phyloP scores from a whole-genome alignment of 2,888 invertebrate species.

The Plebejus anna region DNA sequence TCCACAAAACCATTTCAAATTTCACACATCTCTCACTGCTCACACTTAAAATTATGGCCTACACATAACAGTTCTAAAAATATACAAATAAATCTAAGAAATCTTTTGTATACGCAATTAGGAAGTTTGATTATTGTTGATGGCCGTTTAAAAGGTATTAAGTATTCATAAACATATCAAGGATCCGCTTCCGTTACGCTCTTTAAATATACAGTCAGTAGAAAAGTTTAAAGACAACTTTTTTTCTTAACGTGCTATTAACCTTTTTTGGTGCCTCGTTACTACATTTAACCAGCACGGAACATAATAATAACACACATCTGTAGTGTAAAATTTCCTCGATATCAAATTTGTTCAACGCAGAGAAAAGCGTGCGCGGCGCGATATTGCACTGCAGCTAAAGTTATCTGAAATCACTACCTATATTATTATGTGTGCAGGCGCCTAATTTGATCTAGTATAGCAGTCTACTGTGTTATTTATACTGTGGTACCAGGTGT shows the following conservation, averaged over 20 bases:
- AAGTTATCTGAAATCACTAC: no score
- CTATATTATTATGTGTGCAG: background rate
- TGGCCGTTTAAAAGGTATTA: conserved; percentile 20
- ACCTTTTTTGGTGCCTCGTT: background rate
- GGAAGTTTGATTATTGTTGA: conserved; percentile 28
- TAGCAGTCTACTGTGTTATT: background rate
- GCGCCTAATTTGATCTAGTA: background rate
- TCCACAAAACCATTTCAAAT: background rate
- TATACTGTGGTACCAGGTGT: background rate
- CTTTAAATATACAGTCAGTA: background rate
- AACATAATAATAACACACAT: background rate
- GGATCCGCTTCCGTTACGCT: conserved; percentile 26
- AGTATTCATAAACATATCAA: conserved; percentile 19
- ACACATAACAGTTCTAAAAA: background rate
- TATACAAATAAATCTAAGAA: background rate
- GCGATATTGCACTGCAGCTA: background rate
- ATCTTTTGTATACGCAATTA: conserved; percentile 20
- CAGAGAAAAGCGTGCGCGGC: background rate
- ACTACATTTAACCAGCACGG: background rate
- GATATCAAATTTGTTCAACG: no score
- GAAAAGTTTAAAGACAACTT: background rate
- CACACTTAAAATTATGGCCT: background rate
- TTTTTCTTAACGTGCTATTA: conserved; percentile 30
- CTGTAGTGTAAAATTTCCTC: no score
- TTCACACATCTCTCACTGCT: background rate